phyloP scores from a whole-genome alignment of 1,140 invertebrate species.

The Bursaphelenchus mucronatus region DNA sequence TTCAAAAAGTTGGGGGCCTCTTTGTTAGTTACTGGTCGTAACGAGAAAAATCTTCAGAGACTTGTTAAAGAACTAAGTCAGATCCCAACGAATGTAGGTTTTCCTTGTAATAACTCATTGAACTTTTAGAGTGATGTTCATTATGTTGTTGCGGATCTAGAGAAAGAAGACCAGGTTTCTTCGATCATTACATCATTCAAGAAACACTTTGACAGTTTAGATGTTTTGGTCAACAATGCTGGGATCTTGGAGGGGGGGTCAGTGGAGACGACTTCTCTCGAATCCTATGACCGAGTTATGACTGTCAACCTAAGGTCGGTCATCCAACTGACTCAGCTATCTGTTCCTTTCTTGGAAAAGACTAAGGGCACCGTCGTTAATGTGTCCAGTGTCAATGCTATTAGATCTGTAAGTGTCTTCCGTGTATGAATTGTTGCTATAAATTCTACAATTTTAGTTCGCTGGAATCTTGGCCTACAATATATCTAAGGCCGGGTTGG shows the following conservation, averaged over 20 bases:
- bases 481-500: constrained; percentile 80
- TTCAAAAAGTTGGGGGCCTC: constrained; percentile 71
- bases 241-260: constrained; percentile 75
- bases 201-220: constrained; percentile 41
- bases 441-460: neutral
- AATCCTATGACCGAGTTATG: constrained; percentile 78
- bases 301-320: constrained; percentile 77
- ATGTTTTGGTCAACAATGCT: constrained; percentile 73
- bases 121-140: constrained; percentile 32
- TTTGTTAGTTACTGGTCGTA: constrained; percentile 72
- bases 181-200: constrained; percentile 52
- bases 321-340: constrained; percentile 77
- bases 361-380: constrained; percentile 82
- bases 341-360: constrained; percentile 75
- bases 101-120: neutral
- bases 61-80: constrained; percentile 24
- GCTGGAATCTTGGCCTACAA: constrained; percentile 70
- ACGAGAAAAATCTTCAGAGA: constrained; percentile 68
- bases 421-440: neutral
- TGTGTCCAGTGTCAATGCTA: constrained; percentile 80
- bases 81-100: constrained; percentile 21
- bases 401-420: constrained; percentile 68
- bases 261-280: constrained; percentile 76
- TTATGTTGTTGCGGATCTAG: constrained; percentile 68
- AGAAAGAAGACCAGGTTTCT: constrained; percentile 67